Percentiles rank a stretch among this genome's conserved stretches.
These are phyloP conservation scores for Panthera tigris DNA, from an alignment of 2,113 vertebrate genomes.

Conservation along the genomic window DNA sequence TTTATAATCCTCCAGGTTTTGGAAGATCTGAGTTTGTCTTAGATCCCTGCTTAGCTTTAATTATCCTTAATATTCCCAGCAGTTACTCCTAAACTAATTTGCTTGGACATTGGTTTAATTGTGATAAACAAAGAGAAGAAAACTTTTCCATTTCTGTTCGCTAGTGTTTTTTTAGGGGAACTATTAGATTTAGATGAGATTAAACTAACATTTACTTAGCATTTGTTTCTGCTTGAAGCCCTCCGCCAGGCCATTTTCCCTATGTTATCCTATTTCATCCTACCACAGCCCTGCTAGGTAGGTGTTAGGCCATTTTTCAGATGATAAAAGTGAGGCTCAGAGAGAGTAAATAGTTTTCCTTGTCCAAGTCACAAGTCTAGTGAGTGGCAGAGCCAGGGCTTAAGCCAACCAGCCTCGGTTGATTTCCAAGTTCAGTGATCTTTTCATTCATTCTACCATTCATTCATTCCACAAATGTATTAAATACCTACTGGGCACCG, in stretches of 20 bases:
- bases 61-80: constrained; percentile 67
- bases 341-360: neutral
- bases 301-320: neutral
- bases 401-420: neutral
- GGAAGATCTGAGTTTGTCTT: constrained; percentile 65
- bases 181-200: constrained; percentile 56
- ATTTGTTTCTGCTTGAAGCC: neutral
- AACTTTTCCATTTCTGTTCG: constrained; percentile 60
- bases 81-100: constrained; percentile 74
- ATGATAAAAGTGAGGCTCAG: neutral
- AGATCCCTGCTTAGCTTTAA: constrained; percentile 37
- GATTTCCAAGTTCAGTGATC: neutral
- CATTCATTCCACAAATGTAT: neutral
- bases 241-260: neutral
- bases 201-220: neutral
- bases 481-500: neutral
- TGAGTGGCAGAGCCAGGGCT: neutral
- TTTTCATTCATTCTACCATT: constrained; percentile 7
- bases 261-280: neutral
- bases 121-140: constrained; percentile 61
- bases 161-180: constrained; percentile 52
- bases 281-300: neutral
- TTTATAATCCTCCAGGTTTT: constrained; percentile 32
- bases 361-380: constrained; percentile 15
- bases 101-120: constrained; percentile 68